Base-by-base conservation (phyloP, 2,888 invertebrate species). In the Aleiodes testaceus region DNA sequence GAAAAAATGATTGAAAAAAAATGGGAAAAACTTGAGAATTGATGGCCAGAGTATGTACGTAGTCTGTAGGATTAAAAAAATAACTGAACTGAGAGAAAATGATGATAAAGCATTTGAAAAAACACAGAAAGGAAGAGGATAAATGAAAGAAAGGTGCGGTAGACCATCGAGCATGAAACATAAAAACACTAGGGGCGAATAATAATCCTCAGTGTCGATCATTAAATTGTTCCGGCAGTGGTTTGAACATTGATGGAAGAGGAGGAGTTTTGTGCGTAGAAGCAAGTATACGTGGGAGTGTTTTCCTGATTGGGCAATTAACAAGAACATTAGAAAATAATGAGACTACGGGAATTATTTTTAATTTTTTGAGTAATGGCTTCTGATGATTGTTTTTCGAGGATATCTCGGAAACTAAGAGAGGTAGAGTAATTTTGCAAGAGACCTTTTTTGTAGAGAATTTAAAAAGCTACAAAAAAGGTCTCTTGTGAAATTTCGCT, bases 241-340 rank as follows among this genome's bases (percentile, higher is more conserved):
- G 81, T 85, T 84, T 78, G 79, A 79, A 82, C 78, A 67, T 61
- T 55, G 52, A 61, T 65, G 66, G 72, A 72, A 30, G 50, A 53
- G 66, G 73, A 70, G 72, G 64, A 55, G 72, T 26, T 26, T 26
- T 22, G 22, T 45, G 68, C 36, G 61, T 52, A 52, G 42, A 52
- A 42, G 74, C 49, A 73, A 36, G 66, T 66, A 26, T 72, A 68
- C 73, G 72, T 74, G 80, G 81, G 80, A 79, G 79, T 75, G 77
- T 80, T 80, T 79, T 75, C 79, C 77, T 81, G 83, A 86, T 85
- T 84, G 85, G 83, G 83, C 84, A 83, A 86, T 86, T 85, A 86
- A 85, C 85, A 80, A 81, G 79, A 77, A 83, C 85, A 85, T 86
- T 86, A 85, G 84, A 85, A 86, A 85, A 85, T 86, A 86, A 86